Evolutionary conservation across 2,888 invertebrate species (phyloP), one percentile per base, ranked within the genome.

Genomic region (Lypha dubia): DNA sequence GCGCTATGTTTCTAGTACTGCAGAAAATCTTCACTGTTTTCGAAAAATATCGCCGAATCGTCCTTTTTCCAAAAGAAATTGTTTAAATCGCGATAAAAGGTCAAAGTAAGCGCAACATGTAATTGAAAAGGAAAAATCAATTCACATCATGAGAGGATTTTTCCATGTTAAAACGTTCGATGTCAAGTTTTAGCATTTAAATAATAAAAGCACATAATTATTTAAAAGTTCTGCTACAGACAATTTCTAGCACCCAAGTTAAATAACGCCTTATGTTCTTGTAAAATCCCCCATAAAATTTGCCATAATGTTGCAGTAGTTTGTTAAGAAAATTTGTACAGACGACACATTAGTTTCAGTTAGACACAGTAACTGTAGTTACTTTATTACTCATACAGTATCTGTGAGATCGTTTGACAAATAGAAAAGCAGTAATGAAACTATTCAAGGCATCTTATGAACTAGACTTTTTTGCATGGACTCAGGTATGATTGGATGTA

Each of bases 251-350:
- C 17, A 53, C 11, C 5, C 13, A n/a, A 7, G 20, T 51, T 15
- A 6, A 9, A 62, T 44, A 74, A 81, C 75, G 80, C 80, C 74
- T 81, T 13, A 46, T 56, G 20, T 70, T 46, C 44, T 80, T n/a
- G 51, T 13, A 53, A 51, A 62, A 63, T 53, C 53, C 44, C 67
- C 74, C 68, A 62, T 62, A 53, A 46, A 56, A 17, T 67, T 28
- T 44, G 9, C 67, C 46, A 51, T n/a, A 67, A 73, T 60, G 11
- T 5, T 60, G 11, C 3, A 58, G 58, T 51, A 80, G 51, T 51
- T 60, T 58, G 46, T 62, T 62, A 67, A 41, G 35, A n/a, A 35
- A 49, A 65, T 65, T 73, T 46, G 35, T 46, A 20, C 11, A 46
- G 17, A 75, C 24, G 20, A 53, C 13, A 68, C 49, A 41, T 32